phyloP scores from a whole-genome alignment of 2,888 invertebrate genomes.

The Cataglyphis livida region DNA sequence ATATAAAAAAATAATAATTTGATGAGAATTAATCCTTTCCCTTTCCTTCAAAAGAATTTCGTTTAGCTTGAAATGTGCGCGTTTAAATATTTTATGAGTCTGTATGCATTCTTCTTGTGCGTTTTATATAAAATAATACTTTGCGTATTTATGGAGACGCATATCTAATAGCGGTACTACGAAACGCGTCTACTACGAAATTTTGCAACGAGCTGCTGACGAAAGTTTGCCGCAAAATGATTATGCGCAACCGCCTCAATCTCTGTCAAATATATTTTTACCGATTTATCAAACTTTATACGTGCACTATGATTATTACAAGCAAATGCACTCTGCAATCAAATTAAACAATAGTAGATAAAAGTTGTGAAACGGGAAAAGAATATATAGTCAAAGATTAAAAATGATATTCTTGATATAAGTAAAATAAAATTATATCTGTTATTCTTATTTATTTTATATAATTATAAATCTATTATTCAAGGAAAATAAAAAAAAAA shows the following conservation, averaged over 20 bases:
- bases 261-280: constrained; percentile 42
- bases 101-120: background rate
- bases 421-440: background rate
- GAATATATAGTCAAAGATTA: constrained; percentile 8
- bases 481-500: background rate
- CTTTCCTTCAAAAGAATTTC: background rate
- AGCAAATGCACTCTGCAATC: background rate
- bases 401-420: background rate
- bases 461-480: constrained; percentile 2
- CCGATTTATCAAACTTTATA: constrained; percentile 1
- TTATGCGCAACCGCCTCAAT: constrained; percentile 38
- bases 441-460: constrained; percentile 1
- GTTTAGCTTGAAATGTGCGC: background rate
- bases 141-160: background rate
- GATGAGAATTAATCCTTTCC: background rate
- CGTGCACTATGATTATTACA: background rate
- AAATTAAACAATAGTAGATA: constrained; percentile 26
- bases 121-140: background rate
- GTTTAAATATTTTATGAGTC: background rate
- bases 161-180: constrained; percentile 26
- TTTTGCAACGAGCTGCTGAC: constrained; percentile 58
- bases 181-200: constrained; percentile 27
- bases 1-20: background rate
- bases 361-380: constrained; percentile 2
- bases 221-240: constrained; percentile 52